Conservation (phyloP, 2,797 vertebrate species). For the Hydrolagus colliei region DNA sequence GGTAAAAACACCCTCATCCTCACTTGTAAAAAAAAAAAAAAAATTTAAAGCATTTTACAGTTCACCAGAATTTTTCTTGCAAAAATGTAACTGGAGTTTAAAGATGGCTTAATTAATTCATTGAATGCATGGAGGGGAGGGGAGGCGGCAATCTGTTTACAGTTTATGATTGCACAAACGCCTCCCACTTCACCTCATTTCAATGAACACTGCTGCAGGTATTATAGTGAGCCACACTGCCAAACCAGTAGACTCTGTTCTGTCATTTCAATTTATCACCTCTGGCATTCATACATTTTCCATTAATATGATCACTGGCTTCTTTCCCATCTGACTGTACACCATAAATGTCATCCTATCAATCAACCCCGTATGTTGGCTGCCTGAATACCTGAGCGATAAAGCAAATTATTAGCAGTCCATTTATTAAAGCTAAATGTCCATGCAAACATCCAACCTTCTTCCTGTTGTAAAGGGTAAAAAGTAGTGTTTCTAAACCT, state of each 20-base stretch:
- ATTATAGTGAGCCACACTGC: neutral
- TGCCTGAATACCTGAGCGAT: neutral
- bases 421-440: neutral
- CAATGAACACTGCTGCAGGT: neutral
- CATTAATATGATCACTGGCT: constrained; percentile 19
- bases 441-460: neutral
- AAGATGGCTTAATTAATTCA: too few species aligned
- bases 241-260: neutral
- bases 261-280: constrained; percentile 11
- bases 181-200: too few species aligned
- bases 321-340: constrained; percentile 4
- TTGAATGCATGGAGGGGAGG: too few species aligned
- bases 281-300: neutral
- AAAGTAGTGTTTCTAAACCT: too few species aligned
- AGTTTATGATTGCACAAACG: too few species aligned
- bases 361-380: constrained; percentile 19
- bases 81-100: too few species aligned
- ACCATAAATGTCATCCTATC: neutral
- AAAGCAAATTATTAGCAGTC: constrained; percentile 18
- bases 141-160: too few species aligned
- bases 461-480: neutral
- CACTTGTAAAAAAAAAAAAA: too few species aligned
- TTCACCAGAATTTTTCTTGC: too few species aligned
- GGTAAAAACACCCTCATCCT: too few species aligned
- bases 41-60: too few species aligned